These are phyloP conservation scores for Linurgus olivaceus DNA, from an alignment of 2,797 vertebrate genomes.

Conservation along the genomic window DNA sequence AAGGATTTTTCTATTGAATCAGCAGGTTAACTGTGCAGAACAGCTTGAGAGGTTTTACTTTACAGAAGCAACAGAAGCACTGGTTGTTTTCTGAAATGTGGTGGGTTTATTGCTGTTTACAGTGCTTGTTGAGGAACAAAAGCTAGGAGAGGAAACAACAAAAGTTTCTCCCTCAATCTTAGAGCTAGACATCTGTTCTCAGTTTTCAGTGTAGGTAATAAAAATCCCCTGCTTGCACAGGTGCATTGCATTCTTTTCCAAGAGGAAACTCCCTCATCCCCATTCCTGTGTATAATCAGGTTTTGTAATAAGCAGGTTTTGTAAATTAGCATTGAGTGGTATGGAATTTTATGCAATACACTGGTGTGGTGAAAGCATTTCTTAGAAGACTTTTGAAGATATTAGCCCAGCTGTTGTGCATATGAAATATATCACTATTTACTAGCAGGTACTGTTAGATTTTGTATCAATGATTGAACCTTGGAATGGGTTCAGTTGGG, in stretches of 20 bases:
- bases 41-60: not conserved
- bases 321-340: not conserved
- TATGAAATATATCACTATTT: not conserved
- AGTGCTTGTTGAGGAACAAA: not conserved
- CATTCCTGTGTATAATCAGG: not conserved
- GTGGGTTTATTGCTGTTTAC: not conserved
- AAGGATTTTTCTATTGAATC: not conserved
- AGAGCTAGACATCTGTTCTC: not conserved
- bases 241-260: not conserved
- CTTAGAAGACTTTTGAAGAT: not conserved
- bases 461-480: not conserved
- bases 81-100: not conserved
- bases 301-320: not conserved
- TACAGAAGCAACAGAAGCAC: not conserved
- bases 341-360: not conserved
- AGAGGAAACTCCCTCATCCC: not conserved
- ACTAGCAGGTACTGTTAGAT: not conserved
- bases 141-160: not conserved
- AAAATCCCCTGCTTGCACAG: not conserved
- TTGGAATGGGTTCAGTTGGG: not conserved
- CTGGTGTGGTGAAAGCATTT: not conserved
- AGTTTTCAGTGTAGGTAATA: not conserved
- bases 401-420: not conserved
- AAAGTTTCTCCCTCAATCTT: not conserved
- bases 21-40: not conserved